Percentiles rank a stretch among this genome's conserved stretches.
These are phyloP conservation scores for Tetanocera ferruginea DNA, from an alignment of 2,888 invertebrate genomes.

Conservation along the genomic window DNA sequence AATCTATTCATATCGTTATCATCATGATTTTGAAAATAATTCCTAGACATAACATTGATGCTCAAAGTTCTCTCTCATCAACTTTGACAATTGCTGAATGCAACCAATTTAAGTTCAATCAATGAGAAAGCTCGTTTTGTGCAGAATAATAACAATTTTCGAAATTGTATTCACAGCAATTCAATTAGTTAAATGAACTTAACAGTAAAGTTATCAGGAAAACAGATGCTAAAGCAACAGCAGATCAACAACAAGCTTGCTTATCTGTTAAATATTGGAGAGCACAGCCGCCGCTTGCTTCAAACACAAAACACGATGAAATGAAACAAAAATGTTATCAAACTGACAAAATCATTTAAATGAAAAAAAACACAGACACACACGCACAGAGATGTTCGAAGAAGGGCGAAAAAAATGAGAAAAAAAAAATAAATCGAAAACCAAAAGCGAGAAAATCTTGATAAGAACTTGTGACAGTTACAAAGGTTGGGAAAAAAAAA, in stretches of 20 bases:
- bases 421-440: neutral
- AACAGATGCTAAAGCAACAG: conserved; percentile 51
- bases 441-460: conserved; percentile 37
- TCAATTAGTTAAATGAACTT: conserved; percentile 54
- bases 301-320: too few species aligned
- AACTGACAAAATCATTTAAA: neutral
- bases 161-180: conserved; percentile 34
- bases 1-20: too few species aligned
- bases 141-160: conserved; percentile 1
- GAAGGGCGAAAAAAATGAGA: neutral
- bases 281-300: too few species aligned
- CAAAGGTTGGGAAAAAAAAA: conserved; percentile 24
- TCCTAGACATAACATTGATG: too few species aligned
- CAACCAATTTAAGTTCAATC: too few species aligned
- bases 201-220: conserved; percentile 29
- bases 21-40: too few species aligned
- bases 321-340: too few species aligned
- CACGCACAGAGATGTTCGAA: neutral
- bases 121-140: too few species aligned
- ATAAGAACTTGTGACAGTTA: conserved; percentile 30
- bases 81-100: too few species aligned
- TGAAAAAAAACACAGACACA: neutral
- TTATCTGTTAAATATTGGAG: too few species aligned
- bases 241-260: neutral
- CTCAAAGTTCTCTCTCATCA: too few species aligned